These are phyloP conservation scores for Xiphorhynchus elegans DNA, from an alignment of 2,113 vertebrate species.

Conservation along the genomic window DNA sequence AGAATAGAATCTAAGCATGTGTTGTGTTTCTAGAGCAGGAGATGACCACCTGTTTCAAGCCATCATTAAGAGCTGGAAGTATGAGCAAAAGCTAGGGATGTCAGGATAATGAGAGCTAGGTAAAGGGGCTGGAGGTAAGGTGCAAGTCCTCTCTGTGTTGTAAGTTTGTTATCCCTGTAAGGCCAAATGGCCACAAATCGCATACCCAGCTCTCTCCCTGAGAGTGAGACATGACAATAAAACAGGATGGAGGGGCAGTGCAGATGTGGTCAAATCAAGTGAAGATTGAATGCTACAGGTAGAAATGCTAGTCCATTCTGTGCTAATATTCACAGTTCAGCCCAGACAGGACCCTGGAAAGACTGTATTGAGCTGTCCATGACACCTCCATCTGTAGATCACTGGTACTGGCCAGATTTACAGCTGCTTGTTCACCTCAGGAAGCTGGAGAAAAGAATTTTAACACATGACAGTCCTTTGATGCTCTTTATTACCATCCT, in stretches of 20 bases:
- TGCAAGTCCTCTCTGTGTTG: background rate
- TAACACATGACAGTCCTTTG: accelerated
- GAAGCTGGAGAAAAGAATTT: background rate
- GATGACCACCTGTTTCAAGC: background rate
- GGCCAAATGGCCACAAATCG: background rate
- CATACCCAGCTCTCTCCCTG: background rate
- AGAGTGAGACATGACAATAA: background rate
- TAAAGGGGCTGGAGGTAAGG: background rate
- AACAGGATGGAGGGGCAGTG: background rate
- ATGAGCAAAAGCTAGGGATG: background rate
- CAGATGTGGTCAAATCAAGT: background rate
- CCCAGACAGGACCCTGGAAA: background rate
- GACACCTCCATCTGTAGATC: background rate
- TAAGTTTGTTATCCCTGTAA: background rate
- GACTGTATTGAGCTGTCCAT: background rate
- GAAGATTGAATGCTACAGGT: background rate
- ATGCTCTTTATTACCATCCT: background rate
- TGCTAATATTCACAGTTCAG: background rate
- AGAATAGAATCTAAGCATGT: background rate
- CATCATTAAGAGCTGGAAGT: background rate
- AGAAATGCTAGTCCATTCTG: background rate
- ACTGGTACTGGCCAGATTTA: background rate
- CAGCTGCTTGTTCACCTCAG: background rate
- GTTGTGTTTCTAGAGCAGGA: background rate
- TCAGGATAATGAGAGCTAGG: background rate